Percentiles rank a stretch among this genome's conserved stretches.
Evolutionary conservation across 1,140 invertebrate genomes (phyloP).

Genomic region (Littorina saxatilis): DNA sequence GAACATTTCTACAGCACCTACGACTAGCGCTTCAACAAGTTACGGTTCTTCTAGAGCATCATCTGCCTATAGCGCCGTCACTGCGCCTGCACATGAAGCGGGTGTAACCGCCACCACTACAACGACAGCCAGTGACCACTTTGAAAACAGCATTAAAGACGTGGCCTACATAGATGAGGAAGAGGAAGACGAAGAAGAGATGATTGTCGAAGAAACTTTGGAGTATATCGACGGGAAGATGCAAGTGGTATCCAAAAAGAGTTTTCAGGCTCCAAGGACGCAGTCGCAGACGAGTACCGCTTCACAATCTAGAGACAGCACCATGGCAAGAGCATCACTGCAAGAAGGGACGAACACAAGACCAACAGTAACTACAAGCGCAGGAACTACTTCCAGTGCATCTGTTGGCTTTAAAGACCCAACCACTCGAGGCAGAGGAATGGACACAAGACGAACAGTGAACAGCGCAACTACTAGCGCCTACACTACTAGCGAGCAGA

Average conservation of each 20-base stretch:
- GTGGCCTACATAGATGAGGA: neutral
- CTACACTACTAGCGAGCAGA: too few relatives aligned
- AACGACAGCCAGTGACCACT: neutral
- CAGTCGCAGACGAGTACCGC: too few relatives aligned
- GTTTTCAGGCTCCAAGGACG: too few relatives aligned
- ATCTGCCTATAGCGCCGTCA: neutral
- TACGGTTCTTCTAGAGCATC: too few relatives aligned
- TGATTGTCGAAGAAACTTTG: neutral
- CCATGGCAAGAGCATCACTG: neutral
- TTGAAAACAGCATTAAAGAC: neutral
- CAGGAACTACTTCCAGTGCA: too few relatives aligned
- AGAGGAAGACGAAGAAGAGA: neutral
- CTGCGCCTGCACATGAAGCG: too few relatives aligned
- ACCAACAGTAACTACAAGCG: too few relatives aligned
- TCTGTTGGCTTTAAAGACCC: neutral
- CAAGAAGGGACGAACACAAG: neutral
- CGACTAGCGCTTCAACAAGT: too few relatives aligned
- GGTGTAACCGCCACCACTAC: too few relatives aligned
- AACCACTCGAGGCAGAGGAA: neutral
- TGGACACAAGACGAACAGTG: neutral
- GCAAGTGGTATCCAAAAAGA: constrained; percentile 25
- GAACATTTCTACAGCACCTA: too few relatives aligned
- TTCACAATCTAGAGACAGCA: neutral
- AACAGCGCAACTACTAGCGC: constrained; percentile 9
- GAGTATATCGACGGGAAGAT: constrained; percentile 29